Base-by-base conservation (phyloP, 2,113 vertebrate genomes). In the human region DNA sequence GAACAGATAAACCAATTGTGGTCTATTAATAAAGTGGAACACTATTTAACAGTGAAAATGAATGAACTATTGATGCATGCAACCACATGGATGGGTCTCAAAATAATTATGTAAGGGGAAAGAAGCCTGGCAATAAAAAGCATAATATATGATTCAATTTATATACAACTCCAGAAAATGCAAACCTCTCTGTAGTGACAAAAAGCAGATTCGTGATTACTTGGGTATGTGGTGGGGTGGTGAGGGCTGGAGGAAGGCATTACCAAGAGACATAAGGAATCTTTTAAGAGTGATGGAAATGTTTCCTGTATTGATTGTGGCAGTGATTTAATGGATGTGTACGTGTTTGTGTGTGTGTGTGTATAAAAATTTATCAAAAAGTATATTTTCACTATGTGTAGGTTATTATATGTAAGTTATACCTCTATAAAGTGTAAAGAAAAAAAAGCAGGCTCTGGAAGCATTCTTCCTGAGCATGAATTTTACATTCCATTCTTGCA, bases 111-210 rank as follows among this genome's bases (percentile, higher is more conserved):
- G 13, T 23, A 83, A 22, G 72, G 43, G 52, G 25, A 80, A 76
- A 92, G 35, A 57, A 81, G 48, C 48, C 9, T 55, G 55, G 4
- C 50, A 59, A 61, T 87, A 72, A 43, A 66, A 48, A 45, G 12
- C 32, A 64, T 2, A 59, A 48, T 48, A 3, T 79, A 6, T 79
- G 59, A 93, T 52, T 84, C 30, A 68, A 45, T 87, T 94, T 83
- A 45, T 27, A 27, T 66, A 43, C 72, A 91, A 68, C 91, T 94
- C 17, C 57, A 78, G 85, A 88, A 93, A 93, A 68, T 79, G 70
- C 45, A 68, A 90, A 40, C 3, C 96, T 30, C 68, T 80, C 10
- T 27, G 11, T 40, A 35, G 40, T 78, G 87, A 89, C 66, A 78
- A 32, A 88, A 79, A 88, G 9, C 18, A 78, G 68, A 52, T 57